Percentiles rank a stretch among this genome's conserved stretches.
phyloP scores from a whole-genome alignment of 2,797 vertebrate genomes.

The Phylloscopus collybita region DNA sequence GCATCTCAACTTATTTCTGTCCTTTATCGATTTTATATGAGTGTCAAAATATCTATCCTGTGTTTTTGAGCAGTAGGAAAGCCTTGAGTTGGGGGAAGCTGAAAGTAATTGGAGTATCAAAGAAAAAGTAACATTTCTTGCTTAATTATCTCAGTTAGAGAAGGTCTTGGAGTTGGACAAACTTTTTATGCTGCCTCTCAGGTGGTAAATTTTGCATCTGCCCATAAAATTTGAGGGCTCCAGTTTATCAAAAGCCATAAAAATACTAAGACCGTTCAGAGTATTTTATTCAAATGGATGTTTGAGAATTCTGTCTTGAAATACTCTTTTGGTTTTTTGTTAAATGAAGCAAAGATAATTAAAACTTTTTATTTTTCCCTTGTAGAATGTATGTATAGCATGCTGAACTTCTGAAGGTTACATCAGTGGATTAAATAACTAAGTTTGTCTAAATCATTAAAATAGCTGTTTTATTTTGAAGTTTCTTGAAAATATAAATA shows the following conservation, averaged over 20 bases:
- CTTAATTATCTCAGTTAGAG: background rate
- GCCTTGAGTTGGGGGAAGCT: background rate
- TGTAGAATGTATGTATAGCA: background rate
- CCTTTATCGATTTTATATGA: background rate
- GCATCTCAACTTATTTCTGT: background rate
- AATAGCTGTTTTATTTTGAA: slow-evolving; percentile 11
- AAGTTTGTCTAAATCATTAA: background rate
- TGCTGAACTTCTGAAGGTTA: background rate
- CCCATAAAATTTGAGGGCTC: background rate
- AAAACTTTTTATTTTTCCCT: background rate
- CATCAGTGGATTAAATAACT: background rate
- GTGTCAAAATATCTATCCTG: background rate
- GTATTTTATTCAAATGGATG: background rate
- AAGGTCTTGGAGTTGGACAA: background rate
- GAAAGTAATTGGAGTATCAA: background rate
- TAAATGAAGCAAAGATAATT: background rate
- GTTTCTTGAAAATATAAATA: background rate
- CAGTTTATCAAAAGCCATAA: slow-evolving; percentile 42
- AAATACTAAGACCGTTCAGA: background rate
- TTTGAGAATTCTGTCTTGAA: slow-evolving; percentile 10
- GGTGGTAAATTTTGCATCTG: background rate
- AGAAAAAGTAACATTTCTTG: background rate
- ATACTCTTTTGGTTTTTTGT: background rate
- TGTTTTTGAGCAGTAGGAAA: background rate
- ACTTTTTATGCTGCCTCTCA: background rate